phyloP scores from a whole-genome alignment of 2,888 invertebrate genomes.

The Caenorhabditis macrosperma region DNA sequence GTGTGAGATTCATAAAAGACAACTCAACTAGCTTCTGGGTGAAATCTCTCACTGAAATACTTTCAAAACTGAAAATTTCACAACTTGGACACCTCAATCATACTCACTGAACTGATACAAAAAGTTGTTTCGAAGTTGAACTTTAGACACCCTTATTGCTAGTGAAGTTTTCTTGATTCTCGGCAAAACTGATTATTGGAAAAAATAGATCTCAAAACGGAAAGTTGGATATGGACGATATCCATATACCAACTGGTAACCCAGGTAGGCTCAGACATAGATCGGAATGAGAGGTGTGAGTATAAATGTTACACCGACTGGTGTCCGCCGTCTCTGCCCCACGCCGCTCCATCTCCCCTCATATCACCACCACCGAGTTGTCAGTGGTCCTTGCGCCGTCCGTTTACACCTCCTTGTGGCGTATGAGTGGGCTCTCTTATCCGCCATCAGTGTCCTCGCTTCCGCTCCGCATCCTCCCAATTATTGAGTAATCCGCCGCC shows the following conservation, averaged over 20 bases:
- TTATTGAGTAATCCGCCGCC: conserved; percentile 24
- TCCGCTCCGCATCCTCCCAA: conserved; percentile 39
- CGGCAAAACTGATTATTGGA: too few relatives aligned
- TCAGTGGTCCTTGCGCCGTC: conserved; percentile 39
- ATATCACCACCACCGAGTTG: conserved; percentile 57
- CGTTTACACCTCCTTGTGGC: conserved; percentile 58
- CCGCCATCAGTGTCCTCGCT: conserved; percentile 7
- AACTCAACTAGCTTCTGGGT: too few relatives aligned
- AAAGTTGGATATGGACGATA: not conserved
- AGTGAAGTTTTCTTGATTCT: too few relatives aligned
- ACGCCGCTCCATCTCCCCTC: conserved; percentile 35
- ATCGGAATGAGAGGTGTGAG: conserved; percentile 54
- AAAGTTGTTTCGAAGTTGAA: too few relatives aligned
- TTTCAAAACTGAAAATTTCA: too few relatives aligned
- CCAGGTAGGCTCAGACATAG: conserved; percentile 13
- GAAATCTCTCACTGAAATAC: too few relatives aligned
- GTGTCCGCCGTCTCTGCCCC: conserved; percentile 5
- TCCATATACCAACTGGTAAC: conserved; percentile 9
- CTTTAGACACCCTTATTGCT: too few relatives aligned
- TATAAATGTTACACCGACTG: conserved; percentile 51
- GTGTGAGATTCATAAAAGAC: too few relatives aligned
- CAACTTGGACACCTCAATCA: too few relatives aligned
- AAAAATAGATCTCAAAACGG: too few relatives aligned
- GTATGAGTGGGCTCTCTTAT: conserved; percentile 10
- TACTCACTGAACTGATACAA: too few relatives aligned